A percentile compares a stretch with the other conserved stretches of the same genome.
Conservation (phyloP, 2,113 vertebrate species). For the Ptyas mucosa region DNA sequence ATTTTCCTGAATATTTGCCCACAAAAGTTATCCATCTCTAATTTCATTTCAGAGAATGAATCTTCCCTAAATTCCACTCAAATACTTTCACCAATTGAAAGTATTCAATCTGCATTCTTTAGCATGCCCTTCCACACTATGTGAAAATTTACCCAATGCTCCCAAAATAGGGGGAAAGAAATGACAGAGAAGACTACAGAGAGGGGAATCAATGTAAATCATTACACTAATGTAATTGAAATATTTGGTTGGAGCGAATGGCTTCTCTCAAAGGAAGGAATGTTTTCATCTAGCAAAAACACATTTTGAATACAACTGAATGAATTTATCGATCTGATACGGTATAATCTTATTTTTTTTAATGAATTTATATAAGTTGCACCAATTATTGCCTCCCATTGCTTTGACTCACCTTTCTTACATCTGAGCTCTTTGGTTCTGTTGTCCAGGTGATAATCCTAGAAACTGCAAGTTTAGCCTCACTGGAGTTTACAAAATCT, state of each 20-base stretch:
- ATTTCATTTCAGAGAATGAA: not conserved
- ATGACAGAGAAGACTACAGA: not conserved
- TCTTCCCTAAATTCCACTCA: not conserved
- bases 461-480: conserved; percentile 95
- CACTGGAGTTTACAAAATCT: conserved; percentile 97
- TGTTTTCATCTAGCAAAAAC: not conserved
- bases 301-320: not conserved
- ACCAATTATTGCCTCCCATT: not conserved
- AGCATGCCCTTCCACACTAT: not conserved
- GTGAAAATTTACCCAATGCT: not conserved
- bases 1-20: not conserved
- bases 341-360: not conserved
- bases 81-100: not conserved
- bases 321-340: not conserved
- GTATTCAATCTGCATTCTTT: not conserved
- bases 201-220: not conserved
- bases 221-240: not conserved
- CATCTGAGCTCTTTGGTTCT: conserved; percentile 98
- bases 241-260: not conserved
- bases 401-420: conserved; percentile 86
- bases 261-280: not conserved
- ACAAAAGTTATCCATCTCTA: not conserved
- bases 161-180: not conserved
- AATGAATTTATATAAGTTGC: not conserved
- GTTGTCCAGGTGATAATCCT: conserved; percentile 99